Base-by-base conservation (phyloP, 37 sponge, comb jelly and placozoan genomes). In the Spongia lamella region DNA sequence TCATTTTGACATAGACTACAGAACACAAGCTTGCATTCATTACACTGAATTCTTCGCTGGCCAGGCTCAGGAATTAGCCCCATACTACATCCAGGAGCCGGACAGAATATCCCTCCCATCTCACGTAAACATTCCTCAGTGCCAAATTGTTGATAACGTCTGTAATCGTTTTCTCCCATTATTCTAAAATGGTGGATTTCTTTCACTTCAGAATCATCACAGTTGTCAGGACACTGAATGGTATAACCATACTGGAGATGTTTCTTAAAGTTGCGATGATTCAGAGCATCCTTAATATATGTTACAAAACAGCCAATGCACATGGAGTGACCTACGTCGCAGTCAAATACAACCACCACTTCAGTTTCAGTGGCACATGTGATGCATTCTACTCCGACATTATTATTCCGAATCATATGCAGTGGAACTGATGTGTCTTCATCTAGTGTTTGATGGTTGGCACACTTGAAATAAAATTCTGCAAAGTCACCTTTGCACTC, bases 391-490 rank as follows among this genome's bases (percentile, higher is more conserved):
- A 86, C 79, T 26, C 54, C 47, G 33, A 78, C 57, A 7, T 83
- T 86, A 69, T 93, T 93, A 13, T 49, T 19, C 40, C 88, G 35
- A 21, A 93, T 34, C 87, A 89, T 84, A 29, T 90, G 70, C 17
- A 93, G 78, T 1, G 90, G 79, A 0, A 88, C 76, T n/a, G n/a
- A n/a, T n/a, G n/a, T n/a, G n/a, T n/a, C n/a, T n/a, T n/a, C n/a
- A n/a, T n/a, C n/a, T n/a, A n/a, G n/a, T n/a, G n/a, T n/a, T n/a
- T 26, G 47, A 38, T 93, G 94, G 25, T 35, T 39, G 0, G 63
- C 74, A 83, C 94, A 93, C 68, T 93, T 93, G 88, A 89, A 93
- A 67, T 66, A 93, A 58, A 93, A 93, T 63, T 93, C 94, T n/a
- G n/a, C n/a, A n/a, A n/a, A 37, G 56, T 72, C 19, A 63, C 68